These are phyloP conservation scores for Heliconius nattereri DNA, from an alignment of 1,140 invertebrate genomes.

Conservation along the genomic window DNA sequence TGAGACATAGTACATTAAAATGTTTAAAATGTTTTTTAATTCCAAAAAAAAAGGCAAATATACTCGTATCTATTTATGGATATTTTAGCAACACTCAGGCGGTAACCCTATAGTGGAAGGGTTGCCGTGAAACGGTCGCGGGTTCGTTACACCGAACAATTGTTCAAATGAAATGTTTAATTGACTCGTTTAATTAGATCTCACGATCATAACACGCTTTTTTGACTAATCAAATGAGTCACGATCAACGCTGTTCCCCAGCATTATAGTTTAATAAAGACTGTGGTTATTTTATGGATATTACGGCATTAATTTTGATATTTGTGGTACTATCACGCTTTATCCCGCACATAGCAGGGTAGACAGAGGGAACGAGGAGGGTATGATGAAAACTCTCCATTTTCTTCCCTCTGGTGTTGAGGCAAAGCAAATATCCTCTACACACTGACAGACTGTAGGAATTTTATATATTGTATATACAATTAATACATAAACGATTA, in stretches of 20 bases:
- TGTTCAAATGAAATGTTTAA: constrained; percentile 53
- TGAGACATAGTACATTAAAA: too few species aligned
- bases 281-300: not conserved
- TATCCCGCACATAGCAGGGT: not conserved
- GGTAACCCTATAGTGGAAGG: constrained; percentile 38
- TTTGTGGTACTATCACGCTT: not conserved
- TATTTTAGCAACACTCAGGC: not conserved
- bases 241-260: constrained; percentile 21
- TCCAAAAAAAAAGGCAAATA: not conserved
- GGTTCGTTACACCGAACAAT: constrained; percentile 57
- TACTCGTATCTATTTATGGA: not conserved
- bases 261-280: constrained; percentile 15
- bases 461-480: too few species aligned
- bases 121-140: constrained; percentile 50
- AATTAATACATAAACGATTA: not conserved
- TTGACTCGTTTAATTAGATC: constrained; percentile 60
- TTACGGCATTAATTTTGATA: not conserved
- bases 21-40: too few species aligned
- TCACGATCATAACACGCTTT: constrained; percentile 43
- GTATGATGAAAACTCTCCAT: too few species aligned
- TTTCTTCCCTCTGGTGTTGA: too few species aligned
- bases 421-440: too few species aligned
- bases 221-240: constrained; percentile 44
- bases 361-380: not conserved
- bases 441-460: too few species aligned